These are phyloP conservation scores for Odontamblyopus lacepedii DNA, from an alignment of 2,797 vertebrate species.

Conservation along the genomic window DNA sequence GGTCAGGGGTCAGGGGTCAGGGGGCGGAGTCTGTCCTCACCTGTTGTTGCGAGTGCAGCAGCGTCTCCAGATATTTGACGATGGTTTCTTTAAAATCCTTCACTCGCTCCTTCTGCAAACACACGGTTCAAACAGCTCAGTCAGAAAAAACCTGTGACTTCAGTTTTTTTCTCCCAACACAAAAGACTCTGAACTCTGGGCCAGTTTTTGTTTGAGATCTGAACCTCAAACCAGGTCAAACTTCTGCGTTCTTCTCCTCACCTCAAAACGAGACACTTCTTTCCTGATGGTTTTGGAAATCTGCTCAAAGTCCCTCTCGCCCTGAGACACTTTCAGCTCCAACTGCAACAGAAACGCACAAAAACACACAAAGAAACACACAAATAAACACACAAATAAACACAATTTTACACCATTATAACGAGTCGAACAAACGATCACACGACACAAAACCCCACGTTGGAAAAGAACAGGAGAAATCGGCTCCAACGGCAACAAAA, in stretches of 20 bases:
- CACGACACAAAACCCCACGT: not conserved
- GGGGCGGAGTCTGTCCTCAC: constrained; percentile 61
- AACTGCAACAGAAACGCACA: constrained; percentile 69
- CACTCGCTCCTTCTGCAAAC: constrained; percentile 89
- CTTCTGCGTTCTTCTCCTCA: constrained; percentile 42
- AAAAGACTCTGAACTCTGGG: too few relatives aligned
- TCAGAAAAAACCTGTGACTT: too few relatives aligned
- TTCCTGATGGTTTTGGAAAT: constrained; percentile 97
- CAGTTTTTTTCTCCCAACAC: too few relatives aligned
- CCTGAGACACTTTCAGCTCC: constrained; percentile 95
- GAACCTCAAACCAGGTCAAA: too few relatives aligned
- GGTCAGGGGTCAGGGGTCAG: too few relatives aligned
- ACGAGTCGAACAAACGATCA: not conserved
- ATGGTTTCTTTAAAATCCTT: constrained; percentile 96
- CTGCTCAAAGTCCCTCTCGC: constrained; percentile 95
- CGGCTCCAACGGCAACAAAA: too few relatives aligned
- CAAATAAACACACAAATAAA: too few relatives aligned
- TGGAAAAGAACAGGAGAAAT: too few relatives aligned
- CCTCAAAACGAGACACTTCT: constrained; percentile 96
- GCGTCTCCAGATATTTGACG: constrained; percentile 94
- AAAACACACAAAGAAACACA: too few relatives aligned
- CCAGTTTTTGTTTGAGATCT: too few relatives aligned
- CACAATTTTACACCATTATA: not conserved
- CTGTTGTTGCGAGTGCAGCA: constrained; percentile 97
- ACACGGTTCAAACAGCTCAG: not conserved